Evolutionary conservation across 1,140 invertebrate species (phyloP).

Genomic region (Camponotus vicinus): DNA sequence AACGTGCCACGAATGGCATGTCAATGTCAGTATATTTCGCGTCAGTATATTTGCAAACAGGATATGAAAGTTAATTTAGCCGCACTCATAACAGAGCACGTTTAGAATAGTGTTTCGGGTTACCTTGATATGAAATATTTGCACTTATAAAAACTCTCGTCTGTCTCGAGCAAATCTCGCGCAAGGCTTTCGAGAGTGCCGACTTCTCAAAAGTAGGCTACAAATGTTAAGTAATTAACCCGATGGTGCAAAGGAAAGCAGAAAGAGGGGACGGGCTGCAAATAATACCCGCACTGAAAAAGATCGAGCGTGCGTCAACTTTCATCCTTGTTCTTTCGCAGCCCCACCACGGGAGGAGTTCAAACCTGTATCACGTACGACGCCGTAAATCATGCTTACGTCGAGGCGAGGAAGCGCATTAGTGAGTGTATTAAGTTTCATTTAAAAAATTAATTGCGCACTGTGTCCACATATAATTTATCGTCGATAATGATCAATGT

Average conservation of each 20-base stretch:
- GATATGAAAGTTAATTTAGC: slow-evolving; percentile 67
- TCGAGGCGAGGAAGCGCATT: slow-evolving; percentile 94
- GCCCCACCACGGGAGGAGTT: slow-evolving; percentile 88
- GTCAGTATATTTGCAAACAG: slow-evolving; percentile 66
- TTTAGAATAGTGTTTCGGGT: slow-evolving; percentile 58
- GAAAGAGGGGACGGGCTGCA: slow-evolving; percentile 3
- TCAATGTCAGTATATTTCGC: slow-evolving; percentile 66
- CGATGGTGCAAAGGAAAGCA: not conserved
- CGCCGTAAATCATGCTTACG: slow-evolving; percentile 95
- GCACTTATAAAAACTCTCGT: not conserved
- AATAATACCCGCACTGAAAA: slow-evolving; percentile 58
- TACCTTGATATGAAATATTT: slow-evolving; percentile 69
- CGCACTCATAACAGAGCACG: slow-evolving; percentile 35
- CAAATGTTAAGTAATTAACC: slow-evolving; percentile 68
- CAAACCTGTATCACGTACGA: slow-evolving; percentile 96
- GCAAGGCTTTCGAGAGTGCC: slow-evolving; percentile 1
- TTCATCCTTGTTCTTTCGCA: slow-evolving; percentile 81
- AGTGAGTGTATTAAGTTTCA: slow-evolving; percentile 87
- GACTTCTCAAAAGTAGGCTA: slow-evolving; percentile 68
- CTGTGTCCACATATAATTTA: not conserved
- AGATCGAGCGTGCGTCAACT: slow-evolving; percentile 50
- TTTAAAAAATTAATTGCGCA: slow-evolving; percentile 26
- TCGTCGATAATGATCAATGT: not conserved
- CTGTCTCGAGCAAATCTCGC: not conserved
- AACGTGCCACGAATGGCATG: slow-evolving; percentile 63